A percentile compares a stretch with the other conserved stretches of the same genome.
These are phyloP conservation scores for Drosophila nr. perissopoda DNA, from an alignment of 2,888 invertebrate species.

Conservation along the genomic window DNA sequence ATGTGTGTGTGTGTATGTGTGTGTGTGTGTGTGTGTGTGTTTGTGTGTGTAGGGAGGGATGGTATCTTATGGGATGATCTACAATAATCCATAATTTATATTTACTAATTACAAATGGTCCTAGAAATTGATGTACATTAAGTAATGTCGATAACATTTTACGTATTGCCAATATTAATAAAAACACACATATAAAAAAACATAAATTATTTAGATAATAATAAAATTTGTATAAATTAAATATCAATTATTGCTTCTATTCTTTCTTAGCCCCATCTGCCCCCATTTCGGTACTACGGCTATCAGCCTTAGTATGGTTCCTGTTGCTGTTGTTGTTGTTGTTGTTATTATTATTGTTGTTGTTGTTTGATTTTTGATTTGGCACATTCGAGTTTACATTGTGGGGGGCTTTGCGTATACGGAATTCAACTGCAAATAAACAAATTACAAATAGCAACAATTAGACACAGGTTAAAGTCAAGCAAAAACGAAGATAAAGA, in stretches of 20 bases:
- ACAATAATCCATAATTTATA: slow-evolving; percentile 39
- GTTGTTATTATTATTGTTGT: slow-evolving; percentile 21
- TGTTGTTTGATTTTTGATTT: slow-evolving; percentile 34
- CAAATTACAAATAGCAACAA: slow-evolving; percentile 18
- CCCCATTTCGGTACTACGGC: slow-evolving; percentile 51
- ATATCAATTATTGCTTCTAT: slow-evolving; percentile 61
- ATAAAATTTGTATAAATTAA: slow-evolving; percentile 60
- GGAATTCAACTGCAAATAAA: slow-evolving; percentile 48
- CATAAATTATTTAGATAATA: slow-evolving; percentile 64
- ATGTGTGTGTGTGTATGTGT: slow-evolving; percentile 11
- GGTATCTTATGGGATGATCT: slow-evolving; percentile 39
- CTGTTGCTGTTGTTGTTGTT: slow-evolving; percentile 4
- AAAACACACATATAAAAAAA: slow-evolving; percentile 59
- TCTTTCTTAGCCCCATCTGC: slow-evolving; percentile 9
- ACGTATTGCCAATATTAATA: slow-evolving; percentile 68
- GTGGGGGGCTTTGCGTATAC: slow-evolving; percentile 46
- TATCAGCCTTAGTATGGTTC: slow-evolving; percentile 27
- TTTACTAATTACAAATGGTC: slow-evolving; percentile 40
- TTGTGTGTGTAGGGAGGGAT: not conserved
- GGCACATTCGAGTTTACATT: slow-evolving; percentile 51
- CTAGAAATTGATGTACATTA: slow-evolving; percentile 36
- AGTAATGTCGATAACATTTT: slow-evolving; percentile 33
- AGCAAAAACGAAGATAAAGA: slow-evolving; percentile 32
- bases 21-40: not conserved
- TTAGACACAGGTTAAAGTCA: slow-evolving; percentile 51